Percentiles rank a stretch among this genome's conserved stretches.
Evolutionary conservation across 2,888 invertebrate genomes (phyloP).

Genomic region (Drosophila borborema): DNA sequence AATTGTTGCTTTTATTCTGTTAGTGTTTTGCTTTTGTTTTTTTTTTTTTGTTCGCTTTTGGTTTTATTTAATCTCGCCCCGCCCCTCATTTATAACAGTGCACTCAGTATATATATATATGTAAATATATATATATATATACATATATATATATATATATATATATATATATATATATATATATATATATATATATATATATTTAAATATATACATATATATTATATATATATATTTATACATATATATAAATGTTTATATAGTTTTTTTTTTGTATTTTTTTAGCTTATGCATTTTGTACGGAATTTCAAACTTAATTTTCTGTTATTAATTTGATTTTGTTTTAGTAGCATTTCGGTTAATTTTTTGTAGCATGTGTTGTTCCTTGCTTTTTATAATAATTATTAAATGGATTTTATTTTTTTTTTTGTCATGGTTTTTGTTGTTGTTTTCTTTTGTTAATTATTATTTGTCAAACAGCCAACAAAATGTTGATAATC

Average conservation of each 20-base stretch:
- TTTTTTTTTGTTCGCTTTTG: slow-evolving; percentile 51
- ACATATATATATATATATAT: slow-evolving; percentile 21
- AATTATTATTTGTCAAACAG: slow-evolving; percentile 78
- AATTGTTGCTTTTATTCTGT: slow-evolving; percentile 47
- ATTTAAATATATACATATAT: slow-evolving; percentile 35
- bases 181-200: slow-evolving; percentile 45
- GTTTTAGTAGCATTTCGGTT: slow-evolving; percentile 57
- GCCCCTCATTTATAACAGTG: slow-evolving; percentile 85
- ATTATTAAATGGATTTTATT: slow-evolving; percentile 38
- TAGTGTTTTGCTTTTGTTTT: slow-evolving; percentile 42
- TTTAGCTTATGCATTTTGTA: slow-evolving; percentile 73
- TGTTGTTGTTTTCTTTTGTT: slow-evolving; percentile 18
- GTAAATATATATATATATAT: slow-evolving; percentile 11
- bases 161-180: slow-evolving; percentile 51
- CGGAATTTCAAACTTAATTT: slow-evolving; percentile 84
- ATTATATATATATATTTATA: slow-evolving; percentile 64
- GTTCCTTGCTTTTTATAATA: slow-evolving; percentile 27
- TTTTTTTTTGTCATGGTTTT: slow-evolving; percentile 49
- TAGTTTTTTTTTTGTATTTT: slow-evolving; percentile 37
- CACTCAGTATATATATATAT: slow-evolving; percentile 83
- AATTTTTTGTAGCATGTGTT: slow-evolving; percentile 52
- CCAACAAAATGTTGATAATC: slow-evolving; percentile 76
- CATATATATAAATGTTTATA: slow-evolving; percentile 25
- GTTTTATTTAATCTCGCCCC: slow-evolving; percentile 84
- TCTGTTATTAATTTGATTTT: slow-evolving; percentile 62